phyloP scores from a whole-genome alignment of 2,113 vertebrate species.

The Tiliqua scincoides region DNA sequence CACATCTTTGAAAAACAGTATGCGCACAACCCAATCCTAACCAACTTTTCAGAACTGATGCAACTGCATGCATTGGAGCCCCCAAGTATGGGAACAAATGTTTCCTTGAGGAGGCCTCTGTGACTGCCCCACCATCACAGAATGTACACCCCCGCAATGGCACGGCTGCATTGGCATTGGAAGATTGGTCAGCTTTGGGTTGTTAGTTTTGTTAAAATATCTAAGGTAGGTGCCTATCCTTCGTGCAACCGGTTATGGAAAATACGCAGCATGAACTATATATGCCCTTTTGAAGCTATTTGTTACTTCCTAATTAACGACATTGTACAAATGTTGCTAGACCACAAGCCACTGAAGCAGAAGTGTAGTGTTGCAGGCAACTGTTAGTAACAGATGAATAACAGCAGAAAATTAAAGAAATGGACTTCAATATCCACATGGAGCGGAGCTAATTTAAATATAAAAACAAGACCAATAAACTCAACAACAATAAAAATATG shows the following conservation, averaged over 20 bases:
- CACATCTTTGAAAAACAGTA: not conserved
- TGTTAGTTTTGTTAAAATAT: too few relatives aligned
- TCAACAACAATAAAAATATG: too few relatives aligned
- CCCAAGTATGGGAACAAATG: too few relatives aligned
- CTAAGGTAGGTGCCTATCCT: too few relatives aligned
- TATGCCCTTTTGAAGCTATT: not conserved
- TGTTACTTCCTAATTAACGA: not conserved
- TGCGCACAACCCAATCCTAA: not conserved
- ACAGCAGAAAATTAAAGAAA: not conserved
- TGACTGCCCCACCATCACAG: too few relatives aligned
- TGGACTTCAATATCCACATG: not conserved
- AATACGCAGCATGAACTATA: not conserved
- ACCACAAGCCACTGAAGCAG: not conserved
- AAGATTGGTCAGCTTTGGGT: too few relatives aligned
- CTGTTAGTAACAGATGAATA: fast-evolving
- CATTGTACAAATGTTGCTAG: not conserved
- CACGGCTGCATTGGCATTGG: too few relatives aligned
- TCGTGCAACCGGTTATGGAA: not conserved
- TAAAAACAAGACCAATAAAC: not conserved
- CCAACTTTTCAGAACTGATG: too few relatives aligned
- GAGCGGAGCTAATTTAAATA: too few relatives aligned
- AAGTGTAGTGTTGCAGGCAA: not conserved
- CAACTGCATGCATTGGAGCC: too few relatives aligned
- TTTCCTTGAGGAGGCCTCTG: too few relatives aligned
- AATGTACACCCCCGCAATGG: too few relatives aligned